Conservation (phyloP, 2,797 vertebrate genomes). For the Coccyzus lansbergi region DNA sequence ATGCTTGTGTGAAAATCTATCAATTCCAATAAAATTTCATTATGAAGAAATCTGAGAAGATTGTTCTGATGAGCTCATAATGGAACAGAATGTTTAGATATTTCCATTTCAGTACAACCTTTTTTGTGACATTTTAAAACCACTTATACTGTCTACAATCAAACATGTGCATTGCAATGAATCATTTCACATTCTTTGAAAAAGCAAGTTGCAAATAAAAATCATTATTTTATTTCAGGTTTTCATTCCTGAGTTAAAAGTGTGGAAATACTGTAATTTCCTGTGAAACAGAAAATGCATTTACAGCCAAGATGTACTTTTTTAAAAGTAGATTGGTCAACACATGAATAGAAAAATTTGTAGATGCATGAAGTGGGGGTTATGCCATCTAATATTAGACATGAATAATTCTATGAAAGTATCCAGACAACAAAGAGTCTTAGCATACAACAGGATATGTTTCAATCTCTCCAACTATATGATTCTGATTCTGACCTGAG, state of each 20-base stretch:
- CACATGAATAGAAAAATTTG: background rate
- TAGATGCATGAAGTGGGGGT: background rate
- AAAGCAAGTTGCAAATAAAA: constrained; percentile 32
- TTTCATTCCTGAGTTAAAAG: background rate
- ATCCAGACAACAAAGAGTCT: background rate
- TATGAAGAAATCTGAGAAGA: constrained; percentile 5
- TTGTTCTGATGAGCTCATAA: constrained; percentile 33
- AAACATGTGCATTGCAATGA: background rate
- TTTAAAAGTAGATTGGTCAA: background rate
- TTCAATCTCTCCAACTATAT: background rate
- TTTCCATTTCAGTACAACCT: constrained; percentile 28
- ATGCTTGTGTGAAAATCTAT: constrained; percentile 23
- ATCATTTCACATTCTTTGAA: constrained; percentile 7
- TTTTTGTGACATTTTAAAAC: constrained; percentile 13
- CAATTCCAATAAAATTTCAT: constrained; percentile 43
- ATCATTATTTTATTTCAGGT: constrained; percentile 19
- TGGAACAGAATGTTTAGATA: constrained; percentile 28
- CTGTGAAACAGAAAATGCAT: background rate
- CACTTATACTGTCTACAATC: constrained; percentile 9
- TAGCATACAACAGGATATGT: no score
- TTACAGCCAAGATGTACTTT: background rate
- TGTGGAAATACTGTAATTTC: background rate
- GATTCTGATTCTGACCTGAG: background rate
- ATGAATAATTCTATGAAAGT: background rate
- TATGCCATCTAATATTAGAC: background rate